Evolutionary conservation across 2,113 vertebrate genomes (phyloP), one percentile per base, ranked within the genome.

Genomic region (Cyprinodon tularosa): DNA sequence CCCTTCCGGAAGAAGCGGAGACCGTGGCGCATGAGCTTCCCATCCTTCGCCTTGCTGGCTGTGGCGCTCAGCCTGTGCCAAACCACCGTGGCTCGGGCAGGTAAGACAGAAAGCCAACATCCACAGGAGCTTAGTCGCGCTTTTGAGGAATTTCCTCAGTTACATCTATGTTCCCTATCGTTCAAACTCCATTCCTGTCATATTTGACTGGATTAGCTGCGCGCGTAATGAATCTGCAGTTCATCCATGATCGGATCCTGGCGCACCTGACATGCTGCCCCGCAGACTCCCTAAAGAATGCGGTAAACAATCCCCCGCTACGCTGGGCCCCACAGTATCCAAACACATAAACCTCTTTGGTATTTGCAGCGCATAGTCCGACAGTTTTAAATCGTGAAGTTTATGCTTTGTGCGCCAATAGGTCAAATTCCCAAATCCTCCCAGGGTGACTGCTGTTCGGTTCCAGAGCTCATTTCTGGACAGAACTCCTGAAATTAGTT

Each of bases 1-100:
- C 72, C 89, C 64, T 91, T 81, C 78, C 89, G 93, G 86, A 95
- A 92, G 92, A 95, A 94, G 89, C 85, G 93, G 88, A 93, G 93
- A 90, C 91, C 92, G 17, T 90, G 92, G 93, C 82, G 86, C 86
- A 57, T 84, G 91, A 86, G 92, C 76, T 75, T 91, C 73, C 75
- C 91, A 59, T 90, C 92, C 82, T 66, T 94, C 68, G 89, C 90
- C 84, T 62, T 94, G 89, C 69, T 91, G 22, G 83, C 83, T 48
- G 70, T 93, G 85, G 80, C 73, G 45, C 86, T 95, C 81, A 78
- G 72, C 50, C 0, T 93, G 81, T 93, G 89, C 88, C 92, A 92
- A 69, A 80, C 88, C n/a, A 77, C 90, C 66, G 81, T 86, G 82
- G 90, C 83, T 69, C 89, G 5, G 62, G 94, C 94, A 93, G 94